Conservation (phyloP, 2,113 vertebrate genomes). For the Pollachius pollachius region DNA sequence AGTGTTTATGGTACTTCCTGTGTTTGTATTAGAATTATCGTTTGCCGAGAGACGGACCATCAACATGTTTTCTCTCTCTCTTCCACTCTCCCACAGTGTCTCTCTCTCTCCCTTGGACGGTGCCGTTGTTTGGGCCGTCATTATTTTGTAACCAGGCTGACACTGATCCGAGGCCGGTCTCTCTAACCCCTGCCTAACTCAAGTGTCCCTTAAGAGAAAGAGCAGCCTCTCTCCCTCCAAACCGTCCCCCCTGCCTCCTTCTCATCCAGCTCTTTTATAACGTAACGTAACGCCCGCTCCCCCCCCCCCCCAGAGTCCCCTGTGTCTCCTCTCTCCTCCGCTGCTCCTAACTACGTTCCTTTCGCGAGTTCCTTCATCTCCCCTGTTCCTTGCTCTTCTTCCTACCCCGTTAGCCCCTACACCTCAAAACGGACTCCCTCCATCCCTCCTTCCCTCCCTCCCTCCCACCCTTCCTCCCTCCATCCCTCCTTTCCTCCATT, state of each 20-base stretch:
- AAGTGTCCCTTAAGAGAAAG: constrained; percentile 9
- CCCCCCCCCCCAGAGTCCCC: neutral
- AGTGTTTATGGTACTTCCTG: constrained; percentile 55
- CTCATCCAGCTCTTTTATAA: neutral
- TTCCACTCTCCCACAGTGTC: constrained; percentile 28
- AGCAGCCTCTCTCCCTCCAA: constrained; percentile 9
- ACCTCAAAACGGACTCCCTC: neutral
- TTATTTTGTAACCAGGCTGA: constrained; percentile 42
- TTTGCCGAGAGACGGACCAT: constrained; percentile 68
- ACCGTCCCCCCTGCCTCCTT: constrained; percentile 20
- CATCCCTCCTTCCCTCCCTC: too few species aligned
- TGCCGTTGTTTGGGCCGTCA: constrained; percentile 40
- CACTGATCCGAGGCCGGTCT: constrained; percentile 45
- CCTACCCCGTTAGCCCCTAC: too few species aligned
- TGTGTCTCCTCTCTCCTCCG: constrained; percentile 18
- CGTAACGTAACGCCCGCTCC: too few species aligned
- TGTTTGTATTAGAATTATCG: constrained; percentile 64
- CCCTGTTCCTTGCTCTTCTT: too few species aligned
- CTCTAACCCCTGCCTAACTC: constrained; percentile 21
- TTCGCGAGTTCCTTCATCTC: constrained; percentile 7
- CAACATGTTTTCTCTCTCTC: constrained; percentile 59
- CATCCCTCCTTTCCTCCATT: too few species aligned
- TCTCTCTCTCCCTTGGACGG: constrained; percentile 34
- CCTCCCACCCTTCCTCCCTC: too few species aligned
- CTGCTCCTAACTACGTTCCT: constrained; percentile 43